A percentile compares a stretch with the other conserved stretches of the same genome.
phyloP scores from a whole-genome alignment of 2,888 invertebrate species.

The Charanyca ferruginea region DNA sequence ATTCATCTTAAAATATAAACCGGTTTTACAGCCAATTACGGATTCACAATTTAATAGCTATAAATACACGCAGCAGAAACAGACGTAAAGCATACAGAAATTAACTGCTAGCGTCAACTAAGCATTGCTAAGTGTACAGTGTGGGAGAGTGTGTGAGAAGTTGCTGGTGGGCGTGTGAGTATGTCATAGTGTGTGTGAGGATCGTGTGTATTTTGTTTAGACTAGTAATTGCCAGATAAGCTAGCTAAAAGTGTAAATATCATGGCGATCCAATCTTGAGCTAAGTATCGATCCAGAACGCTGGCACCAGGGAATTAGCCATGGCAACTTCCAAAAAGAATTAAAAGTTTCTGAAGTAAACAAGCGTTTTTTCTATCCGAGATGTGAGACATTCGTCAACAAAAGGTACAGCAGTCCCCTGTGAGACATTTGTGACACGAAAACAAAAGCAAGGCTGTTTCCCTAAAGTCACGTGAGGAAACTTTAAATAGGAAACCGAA shows the following conservation, averaged over 20 bases:
- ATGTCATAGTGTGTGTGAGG: no score
- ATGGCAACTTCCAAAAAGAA: constrained; percentile 14
- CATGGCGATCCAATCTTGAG: neutral
- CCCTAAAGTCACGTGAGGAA: constrained; percentile 26
- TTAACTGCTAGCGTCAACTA: no score
- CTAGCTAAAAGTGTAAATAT: neutral
- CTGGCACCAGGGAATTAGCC: neutral
- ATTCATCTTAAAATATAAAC: no score
- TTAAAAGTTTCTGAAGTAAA: constrained; percentile 34
- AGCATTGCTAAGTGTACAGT: no score
- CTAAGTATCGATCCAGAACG: neutral
- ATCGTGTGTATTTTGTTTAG: no score
- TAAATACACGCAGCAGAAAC: no score
- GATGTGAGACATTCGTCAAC: constrained; percentile 27
- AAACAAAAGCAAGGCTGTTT: constrained; percentile 27
- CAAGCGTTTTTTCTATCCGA: neutral
- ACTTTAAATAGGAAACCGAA: constrained; percentile 34
- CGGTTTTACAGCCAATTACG: no score
- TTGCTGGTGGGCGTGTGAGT: no score
- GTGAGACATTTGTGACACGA: constrained; percentile 27
- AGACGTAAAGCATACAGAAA: no score
- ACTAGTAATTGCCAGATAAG: no score
- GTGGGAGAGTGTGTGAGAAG: no score
- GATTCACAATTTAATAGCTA: no score
- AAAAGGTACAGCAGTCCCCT: constrained; percentile 33